Conservation (phyloP, 2,797 vertebrate genomes). For the Galagoides demidoff region DNA sequence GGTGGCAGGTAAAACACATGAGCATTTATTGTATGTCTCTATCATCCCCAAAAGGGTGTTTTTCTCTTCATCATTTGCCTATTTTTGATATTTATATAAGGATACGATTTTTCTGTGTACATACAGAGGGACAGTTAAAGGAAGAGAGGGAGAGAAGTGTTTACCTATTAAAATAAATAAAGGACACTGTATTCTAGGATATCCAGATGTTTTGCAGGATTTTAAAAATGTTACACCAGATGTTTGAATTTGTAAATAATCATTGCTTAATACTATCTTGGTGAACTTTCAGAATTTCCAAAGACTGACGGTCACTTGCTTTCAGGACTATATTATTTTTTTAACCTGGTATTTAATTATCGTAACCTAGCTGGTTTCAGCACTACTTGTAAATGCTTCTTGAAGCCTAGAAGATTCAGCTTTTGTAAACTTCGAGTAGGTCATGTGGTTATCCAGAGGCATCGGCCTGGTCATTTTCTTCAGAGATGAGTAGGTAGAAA, state of each 20-base stretch:
- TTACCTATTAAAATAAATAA: neutral
- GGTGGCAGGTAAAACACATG: too few species aligned
- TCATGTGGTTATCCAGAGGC: slow-evolving; percentile 79
- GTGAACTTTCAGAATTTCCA: slow-evolving; percentile 2
- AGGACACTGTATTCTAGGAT: neutral
- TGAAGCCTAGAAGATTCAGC: slow-evolving; percentile 69
- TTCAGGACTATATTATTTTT: neutral
- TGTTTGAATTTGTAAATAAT: slow-evolving; percentile 5
- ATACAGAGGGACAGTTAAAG: neutral
- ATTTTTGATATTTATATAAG: slow-evolving; percentile 26
- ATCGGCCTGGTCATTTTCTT: slow-evolving; percentile 84
- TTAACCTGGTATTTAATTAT: neutral
- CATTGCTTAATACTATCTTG: neutral
- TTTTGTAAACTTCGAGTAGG: slow-evolving; percentile 77
- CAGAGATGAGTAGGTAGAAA: slow-evolving; percentile 81
- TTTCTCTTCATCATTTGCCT: slow-evolving; percentile 25
- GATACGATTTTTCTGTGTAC: slow-evolving; percentile 8
- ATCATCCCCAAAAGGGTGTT: too few species aligned
- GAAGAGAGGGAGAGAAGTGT: neutral
- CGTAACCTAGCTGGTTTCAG: neutral
- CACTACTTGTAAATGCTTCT: slow-evolving; percentile 62
- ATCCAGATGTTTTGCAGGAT: slow-evolving; percentile 18
- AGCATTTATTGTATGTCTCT: too few species aligned
- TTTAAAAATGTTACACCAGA: slow-evolving; percentile 12
- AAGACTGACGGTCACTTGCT: neutral